Conservation (phyloP, 2,888 invertebrate species). For the Cheiracanthium punctorium region DNA sequence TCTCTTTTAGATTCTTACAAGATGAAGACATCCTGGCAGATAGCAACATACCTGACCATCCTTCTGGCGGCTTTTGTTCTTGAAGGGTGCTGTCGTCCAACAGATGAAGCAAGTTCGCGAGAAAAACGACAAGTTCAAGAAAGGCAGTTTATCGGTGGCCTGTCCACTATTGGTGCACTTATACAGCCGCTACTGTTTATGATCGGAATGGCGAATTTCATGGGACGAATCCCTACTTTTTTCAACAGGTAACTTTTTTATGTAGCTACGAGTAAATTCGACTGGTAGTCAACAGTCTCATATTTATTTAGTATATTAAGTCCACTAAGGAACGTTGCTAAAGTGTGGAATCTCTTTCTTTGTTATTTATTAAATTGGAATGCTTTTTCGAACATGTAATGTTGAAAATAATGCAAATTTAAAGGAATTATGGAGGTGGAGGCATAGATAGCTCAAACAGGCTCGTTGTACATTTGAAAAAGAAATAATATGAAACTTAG, state of each 20-base stretch:
- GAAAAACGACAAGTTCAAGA: conserved; percentile 38
- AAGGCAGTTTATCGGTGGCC: conserved; percentile 55
- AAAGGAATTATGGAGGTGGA: too few relatives aligned
- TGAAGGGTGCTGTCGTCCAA: conserved; percentile 29
- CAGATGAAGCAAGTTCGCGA: background rate
- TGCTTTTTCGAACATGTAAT: too few relatives aligned
- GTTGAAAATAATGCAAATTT: too few relatives aligned
- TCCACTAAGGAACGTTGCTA: too few relatives aligned
- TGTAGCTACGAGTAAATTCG: too few relatives aligned
- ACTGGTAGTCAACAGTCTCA: too few relatives aligned
- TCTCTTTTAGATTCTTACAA: background rate
- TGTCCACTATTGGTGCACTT: conserved; percentile 53
- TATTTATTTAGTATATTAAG: too few relatives aligned
- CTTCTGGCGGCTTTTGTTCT: conserved; percentile 15
- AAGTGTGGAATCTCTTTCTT: too few relatives aligned
- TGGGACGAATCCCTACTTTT: conserved; percentile 59
- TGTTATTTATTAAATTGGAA: too few relatives aligned
- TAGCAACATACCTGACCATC: conserved; percentile 1
- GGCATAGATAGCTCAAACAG: too few relatives aligned
- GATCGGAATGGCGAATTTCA: conserved; percentile 64
- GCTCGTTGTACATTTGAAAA: too few relatives aligned
- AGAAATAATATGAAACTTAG: too few relatives aligned
- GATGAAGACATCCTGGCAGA: conserved; percentile 37
- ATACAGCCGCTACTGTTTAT: conserved; percentile 65
- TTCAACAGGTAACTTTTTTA: conserved; percentile 54